Percentiles rank a stretch among this genome's conserved stretches.
phyloP scores from a whole-genome alignment of 2,888 invertebrate genomes.

The Ophonus ardosiacus region DNA sequence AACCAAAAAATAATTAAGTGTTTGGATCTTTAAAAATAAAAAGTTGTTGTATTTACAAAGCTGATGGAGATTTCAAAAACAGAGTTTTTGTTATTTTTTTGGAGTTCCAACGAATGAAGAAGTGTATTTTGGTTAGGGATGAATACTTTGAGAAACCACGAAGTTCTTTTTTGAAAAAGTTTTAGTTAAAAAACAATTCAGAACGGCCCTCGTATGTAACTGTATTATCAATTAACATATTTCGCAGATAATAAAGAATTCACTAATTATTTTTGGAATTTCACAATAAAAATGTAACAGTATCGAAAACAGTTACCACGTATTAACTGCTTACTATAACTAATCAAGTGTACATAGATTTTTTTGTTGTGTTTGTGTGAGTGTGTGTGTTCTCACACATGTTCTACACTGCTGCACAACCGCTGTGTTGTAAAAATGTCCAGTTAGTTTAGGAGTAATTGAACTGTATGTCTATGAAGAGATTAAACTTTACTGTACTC shows the following conservation, averaged over 20 bases:
- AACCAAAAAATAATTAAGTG: too few species aligned
- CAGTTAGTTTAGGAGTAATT: slow-evolving; percentile 9
- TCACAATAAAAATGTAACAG: not conserved
- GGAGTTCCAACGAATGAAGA: too few species aligned
- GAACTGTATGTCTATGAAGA: not conserved
- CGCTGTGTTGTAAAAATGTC: slow-evolving; percentile 17
- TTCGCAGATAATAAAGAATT: not conserved
- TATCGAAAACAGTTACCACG: not conserved
- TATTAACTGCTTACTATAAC: not conserved
- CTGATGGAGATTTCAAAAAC: too few species aligned
- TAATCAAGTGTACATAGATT: not conserved
- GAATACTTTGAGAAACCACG: too few species aligned
- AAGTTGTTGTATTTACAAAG: too few species aligned
- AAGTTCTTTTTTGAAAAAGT: too few species aligned
- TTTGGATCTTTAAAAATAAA: too few species aligned
- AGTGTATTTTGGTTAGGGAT: too few species aligned
- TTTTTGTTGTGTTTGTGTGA: not conserved
- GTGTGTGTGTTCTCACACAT: not conserved
- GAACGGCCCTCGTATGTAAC: not conserved
- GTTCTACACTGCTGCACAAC: not conserved
- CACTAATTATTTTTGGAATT: not conserved
- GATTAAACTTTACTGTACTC: not conserved
- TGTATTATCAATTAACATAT: not conserved
- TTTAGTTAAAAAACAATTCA: too few species aligned
- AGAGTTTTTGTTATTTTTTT: too few species aligned